Base-by-base conservation (phyloP, 2,888 invertebrate species). In the Agriopis marginaria region DNA sequence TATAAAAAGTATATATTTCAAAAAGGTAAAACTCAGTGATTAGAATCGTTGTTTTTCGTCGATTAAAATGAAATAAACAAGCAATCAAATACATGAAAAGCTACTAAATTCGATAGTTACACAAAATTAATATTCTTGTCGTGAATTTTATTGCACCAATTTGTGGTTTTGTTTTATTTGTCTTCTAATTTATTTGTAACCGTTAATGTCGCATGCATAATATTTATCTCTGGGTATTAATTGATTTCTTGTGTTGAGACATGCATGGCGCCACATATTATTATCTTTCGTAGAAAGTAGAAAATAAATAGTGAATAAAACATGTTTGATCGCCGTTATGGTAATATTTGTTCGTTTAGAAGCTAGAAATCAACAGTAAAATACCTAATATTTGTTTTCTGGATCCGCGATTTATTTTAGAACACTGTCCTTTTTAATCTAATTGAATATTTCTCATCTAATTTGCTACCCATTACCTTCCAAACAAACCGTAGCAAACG, bases 241-340 rank as follows among this genome's bases (percentile, higher is more conserved):
- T 47, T 58, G 45, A 58, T 45, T 58, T 58, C 45, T 58, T 23
- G 23, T 58, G 58, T 58, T 44, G 23, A 58, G 58, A 47, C 58
- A 32, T 45, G 58, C 45, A 47, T 0, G 58, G 58, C 58, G 45
- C 45, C 58, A 11, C 5, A 32, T 58, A n/a, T 42, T 58, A 58
- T 23, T 45, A 58, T 45, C 45, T 58, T 32, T 32, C 7, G 47
- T 58, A 32, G 58, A 58, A 58, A 58, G 58, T 58, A 32, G 45
- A 58, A 8, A 58, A 23, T 32, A 56, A 45, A 45, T 45, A 58
- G 32, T 58, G 58, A 58, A 58, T 47, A 32, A 58, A 58, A 58
- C 58, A 23, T 58, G 58, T 45, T 45, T 47, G 8, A n/a, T 47
- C 45, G 11, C 12, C 12, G 32, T 45, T 23, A 12, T 58, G 12